Evolutionary conservation across 2,113 vertebrate genomes (phyloP).

Genomic region (Corvus moneduloides): DNA sequence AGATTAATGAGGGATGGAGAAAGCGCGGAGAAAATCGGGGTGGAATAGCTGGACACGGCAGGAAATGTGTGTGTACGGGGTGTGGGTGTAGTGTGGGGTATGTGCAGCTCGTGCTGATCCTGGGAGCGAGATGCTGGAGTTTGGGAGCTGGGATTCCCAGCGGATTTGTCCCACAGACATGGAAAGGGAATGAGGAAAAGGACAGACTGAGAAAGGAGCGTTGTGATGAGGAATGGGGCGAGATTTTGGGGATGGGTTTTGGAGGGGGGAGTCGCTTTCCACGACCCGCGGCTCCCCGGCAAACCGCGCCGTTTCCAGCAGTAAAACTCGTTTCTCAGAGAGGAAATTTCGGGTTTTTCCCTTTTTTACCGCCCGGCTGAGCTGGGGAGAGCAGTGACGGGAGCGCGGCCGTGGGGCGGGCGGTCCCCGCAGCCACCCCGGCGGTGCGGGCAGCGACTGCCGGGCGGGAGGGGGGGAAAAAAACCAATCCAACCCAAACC

Average conservation of each 20-base stretch:
- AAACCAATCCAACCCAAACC: not conserved
- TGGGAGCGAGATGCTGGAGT: not conserved
- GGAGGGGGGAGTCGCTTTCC: not conserved
- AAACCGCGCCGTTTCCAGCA: not conserved
- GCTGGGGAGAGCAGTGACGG: not conserved
- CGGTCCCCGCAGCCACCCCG: not conserved
- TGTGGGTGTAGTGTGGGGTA: rapidly evolving
- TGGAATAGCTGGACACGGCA: not conserved
- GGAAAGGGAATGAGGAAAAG: not conserved
- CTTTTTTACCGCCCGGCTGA: too few species aligned
- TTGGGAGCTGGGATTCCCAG: not conserved
- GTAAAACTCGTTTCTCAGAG: rapidly evolving
- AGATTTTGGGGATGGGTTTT: not conserved
- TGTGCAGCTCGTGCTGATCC: rapidly evolving
- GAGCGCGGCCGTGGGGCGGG: not conserved
- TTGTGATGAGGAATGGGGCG: not conserved
- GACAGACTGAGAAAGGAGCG: not conserved
- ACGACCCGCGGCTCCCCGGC: not conserved
- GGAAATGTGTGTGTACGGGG: not conserved
- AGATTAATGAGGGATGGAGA: conserved; percentile 8
- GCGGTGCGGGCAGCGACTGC: not conserved
- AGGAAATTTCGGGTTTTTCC: not conserved
- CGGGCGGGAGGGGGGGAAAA: not conserved
- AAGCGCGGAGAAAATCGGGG: not conserved
- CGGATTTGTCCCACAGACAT: not conserved